Evolutionary conservation across 2,113 vertebrate genomes (phyloP).

Genomic region (Antechinus flavipes): DNA sequence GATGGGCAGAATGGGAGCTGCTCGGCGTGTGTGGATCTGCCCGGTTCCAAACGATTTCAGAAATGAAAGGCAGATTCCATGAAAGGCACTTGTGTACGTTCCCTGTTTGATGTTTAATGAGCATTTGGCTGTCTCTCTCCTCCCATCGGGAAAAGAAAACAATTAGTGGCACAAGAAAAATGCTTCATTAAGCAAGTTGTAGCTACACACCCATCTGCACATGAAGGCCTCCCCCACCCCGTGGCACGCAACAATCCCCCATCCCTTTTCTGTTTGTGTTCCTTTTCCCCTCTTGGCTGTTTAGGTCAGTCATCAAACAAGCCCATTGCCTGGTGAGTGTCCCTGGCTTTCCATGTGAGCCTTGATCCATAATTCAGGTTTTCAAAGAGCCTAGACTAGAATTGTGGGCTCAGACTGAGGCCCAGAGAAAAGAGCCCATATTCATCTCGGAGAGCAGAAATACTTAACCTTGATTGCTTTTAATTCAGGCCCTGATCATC

Average conservation of each 20-base stretch:
- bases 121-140: neutral
- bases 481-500: neutral
- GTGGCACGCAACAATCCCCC: neutral
- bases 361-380: neutral
- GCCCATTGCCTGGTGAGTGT: neutral
- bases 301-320: neutral
- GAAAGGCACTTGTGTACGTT: neutral
- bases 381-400: neutral
- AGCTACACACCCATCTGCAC: neutral
- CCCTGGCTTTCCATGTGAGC: neutral
- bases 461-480: neutral
- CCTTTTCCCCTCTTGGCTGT: neutral
- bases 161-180: neutral
- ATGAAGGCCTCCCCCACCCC: neutral
- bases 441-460: neutral
- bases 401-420: neutral
- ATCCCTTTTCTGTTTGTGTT: neutral
- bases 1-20: neutral
- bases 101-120: constrained; percentile 1
- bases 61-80: neutral
- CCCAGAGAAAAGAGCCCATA: neutral
- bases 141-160: neutral
- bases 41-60: neutral
- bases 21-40: neutral
- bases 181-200: neutral